Evolutionary conservation across 2,113 vertebrate genomes (phyloP).

Genomic region (Lycaon pictus): DNA sequence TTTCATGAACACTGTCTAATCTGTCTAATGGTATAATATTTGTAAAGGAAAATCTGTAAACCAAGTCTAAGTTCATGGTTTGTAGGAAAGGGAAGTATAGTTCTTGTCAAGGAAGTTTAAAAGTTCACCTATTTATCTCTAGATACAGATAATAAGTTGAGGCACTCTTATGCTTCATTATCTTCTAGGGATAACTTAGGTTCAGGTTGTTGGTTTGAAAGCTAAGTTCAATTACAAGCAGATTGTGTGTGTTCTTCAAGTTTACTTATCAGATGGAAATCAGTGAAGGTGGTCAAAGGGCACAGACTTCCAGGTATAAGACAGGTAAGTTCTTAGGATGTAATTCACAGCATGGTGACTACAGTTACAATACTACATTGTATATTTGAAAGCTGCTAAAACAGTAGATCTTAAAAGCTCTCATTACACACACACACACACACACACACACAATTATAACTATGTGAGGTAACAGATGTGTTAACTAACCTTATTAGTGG

Average conservation of each 20-base stretch:
- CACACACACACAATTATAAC: not conserved
- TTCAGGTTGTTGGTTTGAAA: not conserved
- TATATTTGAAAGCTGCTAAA: not conserved
- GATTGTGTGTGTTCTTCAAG: not conserved
- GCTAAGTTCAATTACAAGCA: constrained; percentile 14
- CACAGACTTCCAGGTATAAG: not conserved
- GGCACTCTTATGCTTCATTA: not conserved
- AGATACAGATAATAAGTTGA: not conserved
- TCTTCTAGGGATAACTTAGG: not conserved
- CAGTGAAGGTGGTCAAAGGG: not conserved
- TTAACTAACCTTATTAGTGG: not conserved
- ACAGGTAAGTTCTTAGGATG: not conserved
- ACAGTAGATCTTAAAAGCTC: not conserved
- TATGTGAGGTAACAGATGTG: not conserved
- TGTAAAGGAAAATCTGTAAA: constrained; percentile 13
- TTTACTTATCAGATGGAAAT: not conserved
- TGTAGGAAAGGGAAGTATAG: not conserved
- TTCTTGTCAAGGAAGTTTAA: not conserved
- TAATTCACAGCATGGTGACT: not conserved
- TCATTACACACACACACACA: not conserved
- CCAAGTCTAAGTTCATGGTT: not conserved
- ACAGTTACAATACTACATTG: not conserved
- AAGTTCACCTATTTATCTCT: constrained; percentile 38
- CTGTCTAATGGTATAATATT: not conserved
- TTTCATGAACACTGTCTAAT: constrained; percentile 6